Base-by-base conservation (phyloP, 1,140 invertebrate species). In the Halyomorpha halys region DNA sequence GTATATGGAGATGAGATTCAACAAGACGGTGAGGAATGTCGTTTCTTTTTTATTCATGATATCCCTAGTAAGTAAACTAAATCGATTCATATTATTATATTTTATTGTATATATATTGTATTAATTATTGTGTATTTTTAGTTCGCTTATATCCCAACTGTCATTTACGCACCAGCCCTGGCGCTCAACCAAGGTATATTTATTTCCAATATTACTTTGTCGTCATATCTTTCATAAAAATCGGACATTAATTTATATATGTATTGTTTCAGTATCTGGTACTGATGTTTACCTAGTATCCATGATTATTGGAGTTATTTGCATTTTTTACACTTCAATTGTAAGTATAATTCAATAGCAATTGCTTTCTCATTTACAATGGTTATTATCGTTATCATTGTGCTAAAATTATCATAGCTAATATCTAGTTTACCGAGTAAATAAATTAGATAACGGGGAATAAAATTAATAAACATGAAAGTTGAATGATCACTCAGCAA, bases 131-230 rank as follows among this genome's bases (percentile, higher is more conserved):
- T 61, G n/a, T n/a, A n/a, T n/a, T 61, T 77, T 62, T 74, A 93
- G 89, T 79, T 90, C 51, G 77, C 94, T 66, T 94, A 92, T 75
- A 82, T 94, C 73, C 89, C 90, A 8, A 89, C 94, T 68, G 86
- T 94, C 23, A 82, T 94, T 1, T 94, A 91, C 75, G 89, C 91
- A 61, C 91, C 91, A 45, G 87, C 91, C 1, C 80, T 94, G 71
- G 91, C 91, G 61, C 80, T 94, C 67, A 89, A 89, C 78, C 87
- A 91, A 83, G 87, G 90, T 91, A 80, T 78, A 4, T 16, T 4
- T 59, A 59, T 49, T 21, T 49, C 11, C 47, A 19, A 49, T 6
- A 2, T n/a, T 49, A 5, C 13, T 18, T 5, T 25, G 27, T 59
- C 14, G 1, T 23, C 27, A 11, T 59, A 9, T 59, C 9, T 21